These are phyloP conservation scores for Cebus imitator DNA, from an alignment of 2,113 vertebrate species.

Conservation along the genomic window DNA sequence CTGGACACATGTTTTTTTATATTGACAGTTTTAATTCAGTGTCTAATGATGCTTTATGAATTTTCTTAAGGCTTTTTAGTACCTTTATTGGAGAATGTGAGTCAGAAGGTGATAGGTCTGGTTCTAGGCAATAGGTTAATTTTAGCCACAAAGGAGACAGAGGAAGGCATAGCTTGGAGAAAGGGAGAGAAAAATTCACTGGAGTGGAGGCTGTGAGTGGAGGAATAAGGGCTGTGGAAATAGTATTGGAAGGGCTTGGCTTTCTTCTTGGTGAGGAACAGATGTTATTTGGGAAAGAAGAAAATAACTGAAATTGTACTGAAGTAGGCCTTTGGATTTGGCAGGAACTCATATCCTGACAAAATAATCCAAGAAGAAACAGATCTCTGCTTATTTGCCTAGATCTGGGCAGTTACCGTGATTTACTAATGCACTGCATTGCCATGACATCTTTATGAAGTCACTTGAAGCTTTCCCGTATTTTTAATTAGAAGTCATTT, in stretches of 20 bases:
- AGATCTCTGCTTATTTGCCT: slow-evolving; percentile 27
- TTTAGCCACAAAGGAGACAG: not conserved
- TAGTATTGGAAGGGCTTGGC: not conserved
- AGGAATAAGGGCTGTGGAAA: not conserved
- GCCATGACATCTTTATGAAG: slow-evolving; percentile 74
- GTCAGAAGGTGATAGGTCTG: not conserved
- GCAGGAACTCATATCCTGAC: slow-evolving; percentile 6
- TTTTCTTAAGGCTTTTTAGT: slow-evolving; percentile 28
- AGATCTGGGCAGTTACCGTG: slow-evolving; percentile 5
- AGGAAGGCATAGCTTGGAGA: not conserved
- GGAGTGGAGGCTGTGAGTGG: not conserved
- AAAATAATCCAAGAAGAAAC: slow-evolving; percentile 42
- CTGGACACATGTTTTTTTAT: not conserved
- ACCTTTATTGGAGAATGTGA: not conserved
- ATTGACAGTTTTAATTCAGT: slow-evolving; percentile 26
- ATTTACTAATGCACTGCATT: slow-evolving; percentile 56
- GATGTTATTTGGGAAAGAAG: slow-evolving; percentile 31
- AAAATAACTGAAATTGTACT: slow-evolving; percentile 18
- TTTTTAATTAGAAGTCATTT: slow-evolving; percentile 74
- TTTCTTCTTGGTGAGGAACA: slow-evolving; percentile 11
- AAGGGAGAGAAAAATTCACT: not conserved
- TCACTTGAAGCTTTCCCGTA: slow-evolving; percentile 61
- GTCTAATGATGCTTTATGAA: not conserved
- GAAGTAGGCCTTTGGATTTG: slow-evolving; percentile 19
- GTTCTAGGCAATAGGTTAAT: not conserved